Evolutionary conservation across 2,113 vertebrate genomes (phyloP).

Genomic region (Phrynosoma platyrhinos): DNA sequence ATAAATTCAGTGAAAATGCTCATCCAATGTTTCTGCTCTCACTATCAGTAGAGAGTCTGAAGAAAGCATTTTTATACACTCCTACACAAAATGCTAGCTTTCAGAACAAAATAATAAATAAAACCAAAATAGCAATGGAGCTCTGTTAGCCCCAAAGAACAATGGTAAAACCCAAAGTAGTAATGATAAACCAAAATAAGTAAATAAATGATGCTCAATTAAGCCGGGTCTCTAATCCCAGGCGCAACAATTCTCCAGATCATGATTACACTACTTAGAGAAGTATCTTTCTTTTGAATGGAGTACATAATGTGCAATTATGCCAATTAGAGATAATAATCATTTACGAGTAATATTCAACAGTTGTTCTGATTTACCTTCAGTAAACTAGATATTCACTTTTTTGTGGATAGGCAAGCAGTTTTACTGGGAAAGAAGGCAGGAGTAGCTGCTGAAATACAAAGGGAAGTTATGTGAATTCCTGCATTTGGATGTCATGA

Average conservation of each 20-base stretch:
- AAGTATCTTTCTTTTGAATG: neutral
- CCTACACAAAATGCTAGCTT: neutral
- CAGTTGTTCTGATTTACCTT: neutral
- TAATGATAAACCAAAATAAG: neutral
- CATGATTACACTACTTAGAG: neutral
- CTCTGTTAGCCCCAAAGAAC: neutral
- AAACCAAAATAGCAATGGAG: neutral
- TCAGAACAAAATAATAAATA: neutral
- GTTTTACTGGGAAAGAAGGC: neutral
- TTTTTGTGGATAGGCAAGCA: neutral
- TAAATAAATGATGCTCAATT: neutral
- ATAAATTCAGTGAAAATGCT: too few relatives aligned
- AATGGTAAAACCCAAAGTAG: neutral
- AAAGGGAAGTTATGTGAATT: neutral
- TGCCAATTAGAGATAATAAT: constrained; percentile 1
- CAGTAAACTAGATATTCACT: neutral
- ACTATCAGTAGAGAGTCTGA: too few relatives aligned
- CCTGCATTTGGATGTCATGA: neutral
- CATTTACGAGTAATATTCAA: neutral
- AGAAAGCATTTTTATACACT: neutral
- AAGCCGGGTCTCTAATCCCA: neutral
- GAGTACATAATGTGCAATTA: neutral
- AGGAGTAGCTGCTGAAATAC: neutral
- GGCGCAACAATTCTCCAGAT: neutral
- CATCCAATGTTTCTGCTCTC: too few relatives aligned